Percentiles rank a stretch among this genome's conserved stretches.
phyloP scores from a whole-genome alignment of 2,797 vertebrate species.

The Mormyrus hasselquistii region DNA sequence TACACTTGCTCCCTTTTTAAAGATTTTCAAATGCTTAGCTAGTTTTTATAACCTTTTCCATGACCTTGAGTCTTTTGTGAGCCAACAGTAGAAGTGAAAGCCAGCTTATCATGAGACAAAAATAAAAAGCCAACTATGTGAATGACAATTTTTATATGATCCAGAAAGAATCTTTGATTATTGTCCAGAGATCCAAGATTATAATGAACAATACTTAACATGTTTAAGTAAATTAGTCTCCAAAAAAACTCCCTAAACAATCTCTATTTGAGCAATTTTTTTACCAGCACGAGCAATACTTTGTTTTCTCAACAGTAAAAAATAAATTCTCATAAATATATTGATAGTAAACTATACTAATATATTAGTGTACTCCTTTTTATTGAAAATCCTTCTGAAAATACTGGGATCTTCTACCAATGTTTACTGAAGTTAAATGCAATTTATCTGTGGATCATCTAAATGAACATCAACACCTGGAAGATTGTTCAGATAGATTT shows the following conservation, averaged over 20 bases:
- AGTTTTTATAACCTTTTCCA: not conserved
- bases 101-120: not conserved
- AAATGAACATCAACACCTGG: not conserved
- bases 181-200: not conserved
- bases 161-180: not conserved
- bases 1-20: not conserved
- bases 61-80: not conserved
- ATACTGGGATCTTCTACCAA: not conserved
- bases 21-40: not conserved
- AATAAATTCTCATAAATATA: not conserved
- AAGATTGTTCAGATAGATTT: conserved; percentile 12
- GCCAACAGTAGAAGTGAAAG: not conserved
- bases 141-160: not conserved
- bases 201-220: not conserved
- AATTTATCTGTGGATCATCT: not conserved
- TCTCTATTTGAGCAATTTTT: not conserved
- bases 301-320: not conserved
- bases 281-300: not conserved
- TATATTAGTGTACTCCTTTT: not conserved
- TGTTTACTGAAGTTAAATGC: not conserved
- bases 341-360: not conserved
- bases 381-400: not conserved
- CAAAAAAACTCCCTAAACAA: not conserved
- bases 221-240: not conserved
- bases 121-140: not conserved